phyloP scores from a whole-genome alignment of 53 echinoderm and acorn worm genomes.

The Luidia sarsii region DNA sequence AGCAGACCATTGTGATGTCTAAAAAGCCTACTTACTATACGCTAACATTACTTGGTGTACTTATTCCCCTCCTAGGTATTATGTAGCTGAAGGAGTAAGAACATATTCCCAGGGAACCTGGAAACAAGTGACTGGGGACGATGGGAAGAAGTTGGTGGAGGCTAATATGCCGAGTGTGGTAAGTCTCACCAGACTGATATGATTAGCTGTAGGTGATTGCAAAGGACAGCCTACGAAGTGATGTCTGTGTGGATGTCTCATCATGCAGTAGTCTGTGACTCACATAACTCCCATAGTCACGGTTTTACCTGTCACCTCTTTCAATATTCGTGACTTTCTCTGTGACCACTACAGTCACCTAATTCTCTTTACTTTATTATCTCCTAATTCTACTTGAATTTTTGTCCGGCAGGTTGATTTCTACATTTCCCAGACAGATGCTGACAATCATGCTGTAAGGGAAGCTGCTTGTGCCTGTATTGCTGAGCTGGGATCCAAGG shows the following conservation, averaged over 20 bases:
- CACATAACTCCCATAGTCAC: too few species aligned
- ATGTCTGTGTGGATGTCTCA: too few species aligned
- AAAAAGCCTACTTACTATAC: too few species aligned
- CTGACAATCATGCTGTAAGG: slow-evolving; percentile 96
- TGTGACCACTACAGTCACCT: too few species aligned
- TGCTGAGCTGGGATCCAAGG: slow-evolving; percentile 96
- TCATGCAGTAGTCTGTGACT: too few species aligned
- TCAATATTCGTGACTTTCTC: too few species aligned
- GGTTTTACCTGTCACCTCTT: neutral
- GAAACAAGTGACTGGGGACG: slow-evolving; percentile 73
- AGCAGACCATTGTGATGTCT: too few species aligned
- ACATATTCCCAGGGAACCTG: slow-evolving; percentile 93
- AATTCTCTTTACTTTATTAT: neutral
- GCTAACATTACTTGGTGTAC: too few species aligned
- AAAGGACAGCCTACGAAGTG: too few species aligned
- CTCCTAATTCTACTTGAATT: neutral
- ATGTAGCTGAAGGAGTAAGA: slow-evolving; percentile 97
- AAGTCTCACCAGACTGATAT: too few species aligned
- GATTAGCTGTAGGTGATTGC: too few species aligned
- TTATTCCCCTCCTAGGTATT: too few species aligned
- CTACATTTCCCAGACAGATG: slow-evolving; percentile 84
- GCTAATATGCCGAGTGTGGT: slow-evolving; percentile 78
- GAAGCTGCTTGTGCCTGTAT: slow-evolving; percentile 99
- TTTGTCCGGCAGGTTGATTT: slow-evolving; percentile 71
- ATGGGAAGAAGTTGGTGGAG: slow-evolving; percentile 85